Evolutionary conservation across 2,797 vertebrate genomes (phyloP), one percentile per base, ranked within the genome.

Genomic region (Synanceia verrucosa): DNA sequence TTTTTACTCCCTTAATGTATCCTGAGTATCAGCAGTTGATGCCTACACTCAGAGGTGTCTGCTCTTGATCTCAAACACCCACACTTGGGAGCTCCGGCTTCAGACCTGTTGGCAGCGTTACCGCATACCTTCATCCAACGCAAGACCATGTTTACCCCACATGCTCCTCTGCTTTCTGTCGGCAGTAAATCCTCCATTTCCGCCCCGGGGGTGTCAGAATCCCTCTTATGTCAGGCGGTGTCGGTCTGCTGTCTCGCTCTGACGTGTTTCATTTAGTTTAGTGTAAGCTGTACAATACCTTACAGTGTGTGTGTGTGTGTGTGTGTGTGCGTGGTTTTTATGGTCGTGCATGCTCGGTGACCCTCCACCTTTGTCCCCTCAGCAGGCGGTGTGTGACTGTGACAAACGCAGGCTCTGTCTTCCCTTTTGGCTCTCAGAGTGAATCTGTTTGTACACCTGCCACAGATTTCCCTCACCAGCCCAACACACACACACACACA

Each of bases 381-480:
- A 76, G 76, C 70, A 68, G 69, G 70, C 51, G 4, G 23, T 62
- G 50, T 75, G 60, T 65, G 62, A 59, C 46, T 67, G 41, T 62
- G 73, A 73, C 85, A 86, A 89, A 89, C 83, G 86, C 47, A 26
- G 24, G 23, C 53, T 47, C 63, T 74, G 71, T 61, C 65, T 26
- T 68, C 31, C 69, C 61, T 65, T 75, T 79, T 69, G 48, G 63
- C 70, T 68, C 63, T 65, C 63, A 24, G 70, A 67, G 61, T 65
- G 61, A 79, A 70, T 72, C 67, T 85, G 82, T 89, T 88, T 86
- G 78, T 83, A 60, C 84, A 89, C 82, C 86, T 85, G 84, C 69
- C 76, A 78, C 79, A 73, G 70, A 66, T 70, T 70, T 64, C 52
- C 77, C 57, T 53, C 60, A 26, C 21, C 52, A 33, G 31, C 21